Base-by-base conservation (phyloP, 2,113 vertebrate species). In the Empidonax traillii region DNA sequence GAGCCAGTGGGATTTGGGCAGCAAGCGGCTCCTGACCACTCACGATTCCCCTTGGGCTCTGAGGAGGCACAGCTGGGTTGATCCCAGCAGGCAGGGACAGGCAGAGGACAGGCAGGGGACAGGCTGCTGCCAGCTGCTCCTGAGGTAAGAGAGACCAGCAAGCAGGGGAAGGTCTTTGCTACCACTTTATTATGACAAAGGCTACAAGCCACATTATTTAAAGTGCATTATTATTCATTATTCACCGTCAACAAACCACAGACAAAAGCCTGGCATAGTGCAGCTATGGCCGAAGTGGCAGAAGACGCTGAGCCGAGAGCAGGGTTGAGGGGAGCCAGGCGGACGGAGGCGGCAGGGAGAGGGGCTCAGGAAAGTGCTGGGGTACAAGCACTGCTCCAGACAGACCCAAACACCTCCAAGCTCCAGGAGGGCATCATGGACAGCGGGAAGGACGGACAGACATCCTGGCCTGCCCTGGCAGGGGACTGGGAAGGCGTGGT, bases 151-250 rank as follows among this genome's bases (percentile, higher is more conserved):
- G 65, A 94, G 41, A 31, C 43, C 81, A 79, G 53, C 13, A 5
- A 52, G 6, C 21, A 3, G 14, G 2, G 28, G 49, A 69, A 41
- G 44, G 61, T 77, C 71, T 85, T 96, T 7, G 74, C 98, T 97
- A 96, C 95, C 96, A 94, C 97, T 98, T 98, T 98, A 98, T 98
- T 98, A 87, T 83, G 95, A 95, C 95, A 96, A 97, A 98, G 96
- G 95, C 97, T 96, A 98, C 96, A 97, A 98, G 97, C 98, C 97
- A 96, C 72, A 31, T 89, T 94, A 97, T 93, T 97, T 90, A 98
- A 98, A 98, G 98, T 98, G 98, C 98, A 91, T 98, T 88, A 93
- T 97, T 95, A 74, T 86, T 69, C 63, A 69, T 90, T 90, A 95
- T 90, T 97, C 95, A 96, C 96, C 10, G 75, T 96, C 97, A 87